Base-by-base conservation (phyloP, 2,113 vertebrate species). In the Hystrix brachyura region DNA sequence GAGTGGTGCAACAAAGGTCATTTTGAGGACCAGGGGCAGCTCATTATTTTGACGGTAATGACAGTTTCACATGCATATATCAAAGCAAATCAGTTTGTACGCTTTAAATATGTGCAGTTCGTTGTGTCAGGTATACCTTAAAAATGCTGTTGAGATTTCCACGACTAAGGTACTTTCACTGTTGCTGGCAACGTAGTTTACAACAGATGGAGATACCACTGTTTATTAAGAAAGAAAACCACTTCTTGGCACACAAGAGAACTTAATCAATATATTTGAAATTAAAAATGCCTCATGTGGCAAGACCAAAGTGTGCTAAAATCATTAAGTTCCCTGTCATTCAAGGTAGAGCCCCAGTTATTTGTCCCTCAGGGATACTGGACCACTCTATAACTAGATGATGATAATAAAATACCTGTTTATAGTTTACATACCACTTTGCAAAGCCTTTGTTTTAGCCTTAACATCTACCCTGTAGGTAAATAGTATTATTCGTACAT, bases 361-460 rank as follows among this genome's bases (percentile, higher is more conserved):
- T 53, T 84, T 90, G 46, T 79, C 57, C 55, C 84, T 79, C n/a
- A 8, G 29, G 51, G 21, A 80, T 51, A 69, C 21, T 80, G 62
- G 43, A 7, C 21, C 43, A 87, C 55, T 87, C 48, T 85, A 11
- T 67, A 92, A 93, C 51, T 48, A 81, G 27, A 71, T 19, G 78
- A 81, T 82, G 17, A 60, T 48, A 62, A 82, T 90, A 90, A 88
- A 95, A 78, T 46, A 72, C 46, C 57, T 85, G 48, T 71, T 95
- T 85, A 19, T 78, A 87, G 85, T 94, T 91, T 86, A 55, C 69
- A 53, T 74, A 23, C 27, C 62, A 93, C 53, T 89, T 82, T 93
- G 43, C 62, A 93, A 91, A 86, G 69, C 67, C 43, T 91, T 62
- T 74, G 57, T 48, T 57, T 79, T 82, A 55, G 78, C 62, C 34